phyloP scores from a whole-genome alignment of 1,140 invertebrate species.

The Propsilocerus akamusi region DNA sequence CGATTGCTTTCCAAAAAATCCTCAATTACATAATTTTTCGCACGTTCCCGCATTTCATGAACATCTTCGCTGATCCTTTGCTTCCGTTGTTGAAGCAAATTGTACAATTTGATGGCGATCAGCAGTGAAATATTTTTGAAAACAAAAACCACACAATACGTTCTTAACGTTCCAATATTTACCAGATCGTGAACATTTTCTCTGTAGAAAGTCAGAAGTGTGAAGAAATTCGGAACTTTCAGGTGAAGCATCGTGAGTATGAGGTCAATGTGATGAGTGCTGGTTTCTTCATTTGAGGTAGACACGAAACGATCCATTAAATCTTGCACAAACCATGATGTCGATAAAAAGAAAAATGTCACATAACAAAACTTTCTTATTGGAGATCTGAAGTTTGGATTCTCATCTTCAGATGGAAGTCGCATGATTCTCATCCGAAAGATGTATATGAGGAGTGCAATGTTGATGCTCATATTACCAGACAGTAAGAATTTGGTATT shows the following conservation, averaged over 20 bases:
- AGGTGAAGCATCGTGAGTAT: slow-evolving; percentile 1
- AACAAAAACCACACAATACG: slow-evolving; percentile 18
- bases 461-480: slow-evolving; percentile 15
- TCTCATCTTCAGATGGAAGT: not conserved
- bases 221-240: not conserved
- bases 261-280: not conserved
- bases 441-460: slow-evolving; percentile 13
- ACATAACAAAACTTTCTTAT: not conserved
- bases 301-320: not conserved
- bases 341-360: not conserved
- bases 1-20: slow-evolving; percentile 21
- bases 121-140: slow-evolving; percentile 22
- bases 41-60: slow-evolving; percentile 15
- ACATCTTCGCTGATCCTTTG: slow-evolving; percentile 5
- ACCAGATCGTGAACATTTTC: slow-evolving; percentile 14
- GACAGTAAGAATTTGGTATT: slow-evolving; percentile 17
- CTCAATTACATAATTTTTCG: slow-evolving; percentile 22
- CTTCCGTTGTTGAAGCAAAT: slow-evolving; percentile 21
- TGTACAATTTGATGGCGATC: slow-evolving; percentile 21
- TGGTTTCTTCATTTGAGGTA: not conserved
- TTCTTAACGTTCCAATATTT: slow-evolving; percentile 16
- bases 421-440: not conserved
- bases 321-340: not conserved
- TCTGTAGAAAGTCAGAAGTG: slow-evolving; percentile 11
- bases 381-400: not conserved